A percentile compares a stretch with the other conserved stretches of the same genome.
Conservation (phyloP, 2,113 vertebrate genomes). For the Sander vitreus region DNA sequence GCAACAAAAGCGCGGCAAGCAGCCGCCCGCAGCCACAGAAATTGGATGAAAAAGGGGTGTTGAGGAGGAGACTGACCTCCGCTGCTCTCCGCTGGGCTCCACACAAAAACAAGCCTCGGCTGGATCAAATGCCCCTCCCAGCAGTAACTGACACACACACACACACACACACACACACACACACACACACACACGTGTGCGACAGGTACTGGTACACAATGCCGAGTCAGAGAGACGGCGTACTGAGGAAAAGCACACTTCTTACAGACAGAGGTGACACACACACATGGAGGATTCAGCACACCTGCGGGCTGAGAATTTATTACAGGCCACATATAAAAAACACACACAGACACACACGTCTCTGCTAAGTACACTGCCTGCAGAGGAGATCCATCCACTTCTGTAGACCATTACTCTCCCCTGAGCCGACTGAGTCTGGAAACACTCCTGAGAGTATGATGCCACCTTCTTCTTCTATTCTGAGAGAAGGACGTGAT, state of each 20-base stretch:
- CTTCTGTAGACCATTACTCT: neutral
- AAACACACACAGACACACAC: slow-evolving; percentile 18
- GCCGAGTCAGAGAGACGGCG: slow-evolving; percentile 3
- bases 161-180: slow-evolving; percentile 31
- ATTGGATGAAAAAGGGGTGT: slow-evolving; percentile 80
- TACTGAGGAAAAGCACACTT: neutral
- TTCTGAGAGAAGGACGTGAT: neutral
- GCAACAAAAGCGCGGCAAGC: slow-evolving; percentile 84
- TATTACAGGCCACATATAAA: slow-evolving; percentile 33
- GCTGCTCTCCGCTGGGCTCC: slow-evolving; percentile 56
- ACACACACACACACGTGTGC: neutral
- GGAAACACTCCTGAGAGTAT: neutral
- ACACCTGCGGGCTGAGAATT: slow-evolving; percentile 30
- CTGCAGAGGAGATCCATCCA: slow-evolving; percentile 17
- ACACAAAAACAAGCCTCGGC: slow-evolving; percentile 71
- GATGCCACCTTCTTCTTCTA: neutral
- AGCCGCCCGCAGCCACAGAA: slow-evolving; percentile 80
- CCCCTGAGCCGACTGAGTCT: neutral
- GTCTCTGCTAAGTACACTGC: slow-evolving; percentile 2
- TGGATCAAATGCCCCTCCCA: slow-evolving; percentile 76
- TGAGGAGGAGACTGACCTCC: slow-evolving; percentile 81
- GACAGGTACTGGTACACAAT: slow-evolving; percentile 44
- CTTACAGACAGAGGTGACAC: slow-evolving; percentile 1
- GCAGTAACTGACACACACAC: slow-evolving; percentile 55
- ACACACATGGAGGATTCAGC: slow-evolving; percentile 4